A percentile compares a stretch with the other conserved stretches of the same genome.
phyloP scores from a whole-genome alignment of 2,797 vertebrate species.

The Hyperoplus immaculatus region DNA sequence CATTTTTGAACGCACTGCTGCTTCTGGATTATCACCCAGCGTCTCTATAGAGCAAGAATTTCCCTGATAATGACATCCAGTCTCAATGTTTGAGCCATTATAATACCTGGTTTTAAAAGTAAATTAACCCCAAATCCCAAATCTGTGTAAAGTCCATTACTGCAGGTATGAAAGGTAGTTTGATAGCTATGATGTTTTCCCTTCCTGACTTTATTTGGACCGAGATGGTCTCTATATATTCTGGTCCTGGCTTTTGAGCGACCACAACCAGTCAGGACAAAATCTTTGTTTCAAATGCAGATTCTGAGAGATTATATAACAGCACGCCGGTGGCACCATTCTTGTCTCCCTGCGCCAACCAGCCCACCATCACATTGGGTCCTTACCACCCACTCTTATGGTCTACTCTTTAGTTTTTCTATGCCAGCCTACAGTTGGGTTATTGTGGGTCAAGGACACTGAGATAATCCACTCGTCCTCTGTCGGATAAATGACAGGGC shows the following conservation, averaged over 20 bases:
- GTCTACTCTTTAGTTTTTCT: slow-evolving; percentile 42
- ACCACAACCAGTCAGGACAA: slow-evolving; percentile 5
- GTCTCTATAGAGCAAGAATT: too few species aligned
- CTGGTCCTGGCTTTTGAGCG: slow-evolving; percentile 3
- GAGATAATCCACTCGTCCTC: slow-evolving; percentile 63
- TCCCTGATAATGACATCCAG: slow-evolving; percentile 3
- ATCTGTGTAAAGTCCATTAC: background rate
- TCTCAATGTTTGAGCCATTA: background rate
- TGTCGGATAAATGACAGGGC: slow-evolving; percentile 55
- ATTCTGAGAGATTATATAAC: slow-evolving; percentile 57
- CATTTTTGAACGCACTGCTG: slow-evolving; percentile 18
- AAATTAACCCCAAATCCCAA: background rate
- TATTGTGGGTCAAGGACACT: slow-evolving; percentile 67
- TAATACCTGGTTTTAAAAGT: background rate
- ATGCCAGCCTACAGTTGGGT: slow-evolving; percentile 32
- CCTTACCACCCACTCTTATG: slow-evolving; percentile 40
- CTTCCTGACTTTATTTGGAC: background rate
- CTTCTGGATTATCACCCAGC: background rate
- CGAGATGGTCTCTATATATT: slow-evolving; percentile 17
- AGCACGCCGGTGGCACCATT: slow-evolving; percentile 32
- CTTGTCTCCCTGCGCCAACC: slow-evolving; percentile 37
- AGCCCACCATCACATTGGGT: slow-evolving; percentile 43
- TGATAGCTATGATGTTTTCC: background rate
- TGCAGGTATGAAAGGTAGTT: background rate
- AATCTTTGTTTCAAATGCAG: slow-evolving; percentile 59